Evolutionary conservation across 2,113 vertebrate species (phyloP).

Genomic region (Melierax canorus): DNA sequence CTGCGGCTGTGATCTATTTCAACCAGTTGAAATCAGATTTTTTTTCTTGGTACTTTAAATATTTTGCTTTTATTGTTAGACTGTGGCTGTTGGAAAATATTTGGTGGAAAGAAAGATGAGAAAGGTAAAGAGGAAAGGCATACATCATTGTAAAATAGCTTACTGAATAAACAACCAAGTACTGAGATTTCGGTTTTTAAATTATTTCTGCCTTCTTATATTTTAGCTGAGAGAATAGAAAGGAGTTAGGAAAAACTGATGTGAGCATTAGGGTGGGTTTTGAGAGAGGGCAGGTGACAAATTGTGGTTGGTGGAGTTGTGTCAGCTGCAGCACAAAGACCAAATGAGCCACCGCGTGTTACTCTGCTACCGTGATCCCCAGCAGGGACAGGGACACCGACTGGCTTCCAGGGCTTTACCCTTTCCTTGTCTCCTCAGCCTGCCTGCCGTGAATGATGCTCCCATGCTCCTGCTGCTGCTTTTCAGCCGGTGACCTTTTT

Average conservation of each 20-base stretch:
- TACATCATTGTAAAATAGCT: not conserved
- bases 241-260: not conserved
- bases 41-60: not conserved
- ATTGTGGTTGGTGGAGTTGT: not conserved
- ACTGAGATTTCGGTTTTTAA: not conserved
- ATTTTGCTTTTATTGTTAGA: conserved; percentile 40
- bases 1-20: not conserved
- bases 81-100: conserved; percentile 24
- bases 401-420: not conserved
- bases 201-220: not conserved
- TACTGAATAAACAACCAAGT: not conserved
- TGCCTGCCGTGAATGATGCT: fast-evolving
- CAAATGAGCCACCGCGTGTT: fast-evolving
- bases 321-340: not conserved
- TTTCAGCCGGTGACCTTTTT: not conserved
- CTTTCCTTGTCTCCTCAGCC: not conserved
- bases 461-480: not conserved
- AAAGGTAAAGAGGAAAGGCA: conserved; percentile 26
- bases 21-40: not conserved
- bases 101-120: conserved; percentile 37
- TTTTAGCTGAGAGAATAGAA: not conserved
- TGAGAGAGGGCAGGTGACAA: not conserved
- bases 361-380: not conserved
- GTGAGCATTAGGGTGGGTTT: not conserved
- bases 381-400: fast-evolving